phyloP scores from a whole-genome alignment of 2,888 invertebrate species.

The Deilephila elpenor region DNA sequence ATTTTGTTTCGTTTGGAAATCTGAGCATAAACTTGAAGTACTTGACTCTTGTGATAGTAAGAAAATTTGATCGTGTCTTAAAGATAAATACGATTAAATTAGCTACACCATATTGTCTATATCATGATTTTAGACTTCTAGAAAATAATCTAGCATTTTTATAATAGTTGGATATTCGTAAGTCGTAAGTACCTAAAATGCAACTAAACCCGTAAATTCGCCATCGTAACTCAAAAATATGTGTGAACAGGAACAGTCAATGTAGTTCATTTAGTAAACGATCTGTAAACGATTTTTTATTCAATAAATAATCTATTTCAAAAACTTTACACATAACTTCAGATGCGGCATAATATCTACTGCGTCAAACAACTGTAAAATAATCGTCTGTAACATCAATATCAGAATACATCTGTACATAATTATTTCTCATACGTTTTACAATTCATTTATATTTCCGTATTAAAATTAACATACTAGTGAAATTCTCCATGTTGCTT shows the following conservation, averaged over 20 bases:
- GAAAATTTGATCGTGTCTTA: too few species aligned
- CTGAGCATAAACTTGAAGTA: not conserved
- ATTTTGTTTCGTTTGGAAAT: not conserved
- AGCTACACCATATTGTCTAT: too few species aligned
- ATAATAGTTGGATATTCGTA: too few species aligned
- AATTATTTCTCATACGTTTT: not conserved
- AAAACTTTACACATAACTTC: not conserved
- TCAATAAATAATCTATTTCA: not conserved
- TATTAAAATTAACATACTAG: not conserved
- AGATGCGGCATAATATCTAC: not conserved
- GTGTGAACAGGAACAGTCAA: too few species aligned
- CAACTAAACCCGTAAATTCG: too few species aligned
- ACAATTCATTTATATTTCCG: not conserved
- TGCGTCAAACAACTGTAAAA: not conserved
- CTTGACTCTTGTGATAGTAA: not conserved
- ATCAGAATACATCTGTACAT: not conserved
- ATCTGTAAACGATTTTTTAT: not conserved
- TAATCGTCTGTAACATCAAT: not conserved
- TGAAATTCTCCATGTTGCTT: slow-evolving; percentile 1
- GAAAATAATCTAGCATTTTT: too few species aligned
- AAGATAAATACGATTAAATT: too few species aligned
- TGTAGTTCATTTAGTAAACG: too few species aligned
- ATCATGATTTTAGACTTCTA: too few species aligned
- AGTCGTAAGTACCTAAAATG: too few species aligned
- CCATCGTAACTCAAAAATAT: too few species aligned